Conservation (phyloP, 2,797 vertebrate genomes). For the Anisognathus igniventris region DNA sequence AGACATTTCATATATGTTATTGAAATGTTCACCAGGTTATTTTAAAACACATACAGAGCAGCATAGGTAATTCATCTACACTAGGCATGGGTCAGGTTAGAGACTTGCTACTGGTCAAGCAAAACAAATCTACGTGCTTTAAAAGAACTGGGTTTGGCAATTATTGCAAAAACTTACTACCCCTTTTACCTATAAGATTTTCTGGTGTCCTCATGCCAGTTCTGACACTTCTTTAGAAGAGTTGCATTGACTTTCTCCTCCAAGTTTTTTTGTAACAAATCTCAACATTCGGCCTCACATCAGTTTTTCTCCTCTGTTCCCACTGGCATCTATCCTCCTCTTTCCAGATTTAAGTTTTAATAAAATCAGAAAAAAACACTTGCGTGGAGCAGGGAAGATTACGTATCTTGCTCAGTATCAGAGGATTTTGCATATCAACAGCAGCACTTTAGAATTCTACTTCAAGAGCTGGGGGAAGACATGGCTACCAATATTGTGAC, state of each 20-base stretch:
- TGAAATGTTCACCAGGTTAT: background rate
- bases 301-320: background rate
- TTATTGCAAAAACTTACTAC: background rate
- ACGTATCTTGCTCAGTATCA: background rate
- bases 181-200: background rate
- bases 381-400: background rate
- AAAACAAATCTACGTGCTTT: background rate
- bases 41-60: background rate
- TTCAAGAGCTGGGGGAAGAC: background rate
- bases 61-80: background rate
- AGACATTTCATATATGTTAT: background rate
- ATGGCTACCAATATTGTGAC: background rate
- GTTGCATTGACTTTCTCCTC: background rate
- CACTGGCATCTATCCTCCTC: background rate
- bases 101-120: background rate
- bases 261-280: background rate
- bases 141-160: background rate
- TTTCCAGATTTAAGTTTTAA: background rate
- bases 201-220: background rate
- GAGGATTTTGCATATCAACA: background rate
- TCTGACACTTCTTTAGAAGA: background rate
- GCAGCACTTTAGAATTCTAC: background rate
- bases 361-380: background rate
- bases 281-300: background rate
- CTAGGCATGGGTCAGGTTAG: background rate